Base-by-base conservation (phyloP, 2,888 invertebrate species). In the Tachina grossa region DNA sequence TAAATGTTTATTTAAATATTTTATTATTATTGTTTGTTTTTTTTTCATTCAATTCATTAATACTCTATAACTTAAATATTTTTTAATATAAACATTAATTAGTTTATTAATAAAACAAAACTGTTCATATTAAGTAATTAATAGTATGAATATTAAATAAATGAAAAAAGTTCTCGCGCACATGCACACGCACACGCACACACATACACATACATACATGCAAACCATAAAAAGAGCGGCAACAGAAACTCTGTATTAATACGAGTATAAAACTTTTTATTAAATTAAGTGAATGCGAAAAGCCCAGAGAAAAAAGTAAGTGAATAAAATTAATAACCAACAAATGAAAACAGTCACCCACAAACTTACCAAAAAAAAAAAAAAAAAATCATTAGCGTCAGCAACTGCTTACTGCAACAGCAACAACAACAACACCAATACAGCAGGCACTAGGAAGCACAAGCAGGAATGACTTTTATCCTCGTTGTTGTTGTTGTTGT, bases 71-170 rank as follows among this genome's bases (percentile, higher is more conserved):
- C 22, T 74, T 41, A 51, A 81, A 75, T 75, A 81, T 61, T 68
- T 45, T 49, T 49, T 74, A 51, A 75, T 61, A 53, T 14, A 57
- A 59, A 61, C 66, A 53, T 68, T 81, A 81, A 75, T 81, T 75
- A 81, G 81, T 81, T 59, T 81, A 75, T 68, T 75, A 75, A 75
- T 80, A 81, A 68, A 81, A 61, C 61, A 61, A 68, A 74, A 59
- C 31, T 49, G 41, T 59, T 68, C 59, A 75, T 51, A 75, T 75
- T 61, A 68, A 75, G 39, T 81, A 74, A 74, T 68, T 68, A 75
- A 66, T 39, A 68, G 57, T 68, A 51, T 59, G 47, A 74, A 59
- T 80, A 51, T 41, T 55, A 53, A 55, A 61, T n/a, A 71, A 71
- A 69, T 2, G 59, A 59, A 13, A 47, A 16, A 53, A 13, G 3